Conservation (phyloP, 1,140 invertebrate species). For the Mya arenaria region DNA sequence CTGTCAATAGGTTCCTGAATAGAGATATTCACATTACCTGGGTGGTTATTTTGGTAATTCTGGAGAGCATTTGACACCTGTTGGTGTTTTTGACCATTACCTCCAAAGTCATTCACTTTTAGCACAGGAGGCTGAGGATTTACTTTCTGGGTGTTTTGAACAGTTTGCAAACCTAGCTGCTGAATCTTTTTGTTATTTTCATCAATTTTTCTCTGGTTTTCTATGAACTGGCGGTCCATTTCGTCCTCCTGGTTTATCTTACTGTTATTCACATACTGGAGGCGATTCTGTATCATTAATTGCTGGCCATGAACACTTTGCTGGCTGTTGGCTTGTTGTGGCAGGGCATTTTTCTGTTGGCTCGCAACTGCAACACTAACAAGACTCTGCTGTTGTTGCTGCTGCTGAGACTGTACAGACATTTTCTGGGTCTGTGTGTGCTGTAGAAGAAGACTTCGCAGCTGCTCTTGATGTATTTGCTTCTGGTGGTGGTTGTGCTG, state of each 20-base stretch:
- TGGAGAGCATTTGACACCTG: neutral
- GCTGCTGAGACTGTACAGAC: neutral
- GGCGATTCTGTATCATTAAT: neutral
- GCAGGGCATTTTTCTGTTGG: neutral
- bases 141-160: neutral
- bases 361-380: neutral
- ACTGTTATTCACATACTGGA: neutral
- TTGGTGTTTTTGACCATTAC: neutral
- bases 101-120: neutral
- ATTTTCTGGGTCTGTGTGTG: neutral
- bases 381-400: neutral
- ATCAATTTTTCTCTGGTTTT: conserved; percentile 12
- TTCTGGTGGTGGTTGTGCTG: conserved; percentile 1
- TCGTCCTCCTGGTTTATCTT: neutral
- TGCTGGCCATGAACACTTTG: neutral
- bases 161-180: neutral
- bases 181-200: conserved; percentile 15
- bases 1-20: neutral
- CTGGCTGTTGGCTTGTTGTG: neutral
- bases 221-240: neutral
- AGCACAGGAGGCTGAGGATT: conserved; percentile 8
- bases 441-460: neutral
- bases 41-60: neutral
- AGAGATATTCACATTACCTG: conserved; percentile 3
- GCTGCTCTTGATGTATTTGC: neutral